Percentiles rank a stretch among this genome's conserved stretches.
phyloP scores from a whole-genome alignment of 2,797 vertebrate genomes.

The Microctenopoma steveboyesi region DNA sequence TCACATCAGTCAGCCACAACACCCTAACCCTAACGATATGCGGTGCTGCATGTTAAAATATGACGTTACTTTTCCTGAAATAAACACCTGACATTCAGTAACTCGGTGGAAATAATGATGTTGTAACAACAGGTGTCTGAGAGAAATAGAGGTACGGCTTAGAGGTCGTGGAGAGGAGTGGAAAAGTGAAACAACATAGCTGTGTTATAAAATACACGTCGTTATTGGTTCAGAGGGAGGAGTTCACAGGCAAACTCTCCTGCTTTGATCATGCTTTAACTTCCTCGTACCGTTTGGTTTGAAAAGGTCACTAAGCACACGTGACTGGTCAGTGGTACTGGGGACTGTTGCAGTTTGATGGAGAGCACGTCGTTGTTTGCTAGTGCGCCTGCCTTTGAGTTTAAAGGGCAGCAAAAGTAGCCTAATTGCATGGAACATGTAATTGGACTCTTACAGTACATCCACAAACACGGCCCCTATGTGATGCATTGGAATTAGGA shows the following conservation, averaged over 20 bases:
- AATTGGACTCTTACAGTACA: too few species aligned
- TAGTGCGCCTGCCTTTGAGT: not conserved
- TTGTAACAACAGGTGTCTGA: not conserved
- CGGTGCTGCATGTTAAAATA: too few species aligned
- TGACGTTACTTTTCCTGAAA: not conserved
- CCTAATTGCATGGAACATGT: slow-evolving; percentile 1
- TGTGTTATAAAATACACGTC: slow-evolving; percentile 4
- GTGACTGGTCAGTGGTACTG: slow-evolving; percentile 22
- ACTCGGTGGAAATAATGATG: slow-evolving; percentile 1
- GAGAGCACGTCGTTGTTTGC: slow-evolving; percentile 14
- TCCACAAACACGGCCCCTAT: not conserved
- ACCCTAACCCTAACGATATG: too few species aligned
- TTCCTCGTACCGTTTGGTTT: slow-evolving; percentile 40
- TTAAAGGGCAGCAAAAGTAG: slow-evolving; percentile 13
- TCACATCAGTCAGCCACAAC: not conserved
- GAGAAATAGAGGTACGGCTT: not conserved
- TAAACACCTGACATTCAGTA: not conserved
- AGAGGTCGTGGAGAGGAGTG: not conserved
- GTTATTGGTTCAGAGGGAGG: not conserved
- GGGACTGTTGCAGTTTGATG: slow-evolving; percentile 13
- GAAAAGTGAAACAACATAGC: not conserved
- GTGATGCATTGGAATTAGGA: not conserved
- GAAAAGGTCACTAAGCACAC: slow-evolving; percentile 61
- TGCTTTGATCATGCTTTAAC: slow-evolving; percentile 1
- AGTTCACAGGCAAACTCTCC: slow-evolving; percentile 4